Base-by-base conservation (phyloP, 2,797 vertebrate genomes). In the Sebastolobus alascanus region DNA sequence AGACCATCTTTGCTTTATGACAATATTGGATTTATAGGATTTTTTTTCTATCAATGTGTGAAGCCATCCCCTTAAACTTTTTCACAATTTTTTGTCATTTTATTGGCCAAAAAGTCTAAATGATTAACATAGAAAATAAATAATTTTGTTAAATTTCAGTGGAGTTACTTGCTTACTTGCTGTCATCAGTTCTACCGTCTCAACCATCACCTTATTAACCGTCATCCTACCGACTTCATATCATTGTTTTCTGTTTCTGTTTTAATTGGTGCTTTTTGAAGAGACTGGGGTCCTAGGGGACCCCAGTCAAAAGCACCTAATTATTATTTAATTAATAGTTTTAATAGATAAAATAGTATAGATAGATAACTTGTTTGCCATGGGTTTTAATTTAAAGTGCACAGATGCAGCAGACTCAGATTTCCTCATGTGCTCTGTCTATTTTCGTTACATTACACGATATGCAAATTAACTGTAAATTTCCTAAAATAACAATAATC, bases 131-230 rank as follows among this genome's bases (percentile, higher is more conserved):
- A 61, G 2, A 46, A 58, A 52, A 52, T 43, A 33, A 8, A 38
- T 25, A 37, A 63, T 27, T 79, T 37, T 66, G 22, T 25, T 38
- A 22, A 46, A n/a, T 69, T 73, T 73, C n/a, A 65, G 7, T 58
- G 18, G 8, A 73, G 63, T 68, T 59, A 2, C 71, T 61, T 33
- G 40, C 61, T 71, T 58, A 38, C 73, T 64, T 43, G n/a, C 58
- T 86, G 84, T 84, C 86, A 84, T 77, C 77, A 59, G 50, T 71
- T 82, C 67, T 50, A 14, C 37, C 5, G 1, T 73, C 31, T 77
- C 69, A 63, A 60, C 65, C 75, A 56, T 76, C 68, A 63, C 56
- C 65, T 78, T 75, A 35, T 84, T 84, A 83, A 50, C 43, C 16
- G 43, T 0, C 43, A 20, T 50, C 43, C 43, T 50, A 18, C 18